phyloP scores from a whole-genome alignment of 2,797 vertebrate genomes.

The Semaprochilodus insignis region DNA sequence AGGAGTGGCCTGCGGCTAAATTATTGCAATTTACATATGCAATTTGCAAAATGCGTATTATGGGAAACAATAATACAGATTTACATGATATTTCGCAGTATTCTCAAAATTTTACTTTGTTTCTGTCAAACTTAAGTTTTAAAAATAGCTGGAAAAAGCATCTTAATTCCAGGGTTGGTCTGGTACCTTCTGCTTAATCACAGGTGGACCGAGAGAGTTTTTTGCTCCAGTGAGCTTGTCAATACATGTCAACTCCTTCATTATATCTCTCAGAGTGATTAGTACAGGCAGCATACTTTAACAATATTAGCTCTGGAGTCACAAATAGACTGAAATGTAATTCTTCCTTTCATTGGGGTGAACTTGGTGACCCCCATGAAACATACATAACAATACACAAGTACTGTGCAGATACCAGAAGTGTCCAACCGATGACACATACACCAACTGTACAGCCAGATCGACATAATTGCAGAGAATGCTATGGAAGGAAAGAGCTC shows the following conservation, averaged over 20 bases:
- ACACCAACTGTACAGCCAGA: constrained; percentile 18
- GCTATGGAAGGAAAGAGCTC: background rate
- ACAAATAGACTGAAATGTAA: constrained; percentile 16
- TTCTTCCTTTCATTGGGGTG: background rate
- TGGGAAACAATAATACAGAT: background rate
- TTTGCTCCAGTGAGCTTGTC: constrained; percentile 16
- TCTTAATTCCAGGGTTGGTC: constrained; percentile 13
- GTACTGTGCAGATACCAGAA: background rate
- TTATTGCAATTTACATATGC: background rate
- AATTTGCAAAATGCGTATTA: too few species aligned
- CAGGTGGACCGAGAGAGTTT: constrained; percentile 10
- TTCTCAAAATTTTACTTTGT: background rate
- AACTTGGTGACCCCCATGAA: constrained; percentile 10
- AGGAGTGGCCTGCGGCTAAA: background rate
- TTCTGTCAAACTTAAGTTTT: background rate
- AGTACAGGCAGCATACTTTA: constrained; percentile 40
- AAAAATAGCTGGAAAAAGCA: background rate
- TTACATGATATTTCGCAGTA: background rate
- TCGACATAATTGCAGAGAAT: constrained; percentile 40
- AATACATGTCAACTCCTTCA: constrained; percentile 37
- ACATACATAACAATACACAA: background rate
- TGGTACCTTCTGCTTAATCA: constrained; percentile 17
- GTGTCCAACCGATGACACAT: background rate
- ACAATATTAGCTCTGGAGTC: constrained; percentile 36
- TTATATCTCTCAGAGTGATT: constrained; percentile 41